phyloP scores from a whole-genome alignment of 2,797 vertebrate genomes.

The Gymnothorax reevesii region DNA sequence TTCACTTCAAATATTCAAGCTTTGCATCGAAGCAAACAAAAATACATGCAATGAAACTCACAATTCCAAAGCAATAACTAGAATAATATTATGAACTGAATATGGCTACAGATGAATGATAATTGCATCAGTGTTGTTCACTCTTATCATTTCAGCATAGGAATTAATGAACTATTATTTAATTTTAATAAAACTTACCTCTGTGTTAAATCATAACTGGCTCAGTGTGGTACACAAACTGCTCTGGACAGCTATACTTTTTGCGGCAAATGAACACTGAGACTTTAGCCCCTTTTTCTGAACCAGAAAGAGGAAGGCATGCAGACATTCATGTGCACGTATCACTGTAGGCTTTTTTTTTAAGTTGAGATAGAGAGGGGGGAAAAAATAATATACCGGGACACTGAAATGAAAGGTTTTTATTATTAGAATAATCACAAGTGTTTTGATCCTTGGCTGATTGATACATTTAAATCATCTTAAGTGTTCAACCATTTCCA shows the following conservation, averaged over 20 bases:
- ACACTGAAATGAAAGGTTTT: background rate
- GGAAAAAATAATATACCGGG: background rate
- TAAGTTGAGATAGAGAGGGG: background rate
- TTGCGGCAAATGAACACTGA: background rate
- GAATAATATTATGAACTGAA: background rate
- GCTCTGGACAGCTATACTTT: background rate
- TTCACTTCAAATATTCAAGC: background rate
- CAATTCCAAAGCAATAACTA: background rate
- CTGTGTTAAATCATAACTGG: background rate
- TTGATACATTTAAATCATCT: background rate
- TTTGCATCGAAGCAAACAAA: background rate
- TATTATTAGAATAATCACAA: background rate
- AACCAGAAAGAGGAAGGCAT: conserved; percentile 49
- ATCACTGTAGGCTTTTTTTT: background rate
- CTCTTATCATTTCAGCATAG: background rate
- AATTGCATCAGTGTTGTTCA: background rate
- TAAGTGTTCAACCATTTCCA: background rate
- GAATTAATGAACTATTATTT: background rate
- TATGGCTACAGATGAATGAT: background rate
- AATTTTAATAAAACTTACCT: background rate
- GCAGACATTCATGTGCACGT: background rate
- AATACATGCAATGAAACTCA: background rate
- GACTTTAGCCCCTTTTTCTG: background rate
- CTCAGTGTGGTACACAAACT: background rate
- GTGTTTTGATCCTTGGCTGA: background rate